A percentile compares a stretch with the other conserved stretches of the same genome.
phyloP scores from a whole-genome alignment of 92 coral and sea anemone species.

The Meandrina meandrites region DNA sequence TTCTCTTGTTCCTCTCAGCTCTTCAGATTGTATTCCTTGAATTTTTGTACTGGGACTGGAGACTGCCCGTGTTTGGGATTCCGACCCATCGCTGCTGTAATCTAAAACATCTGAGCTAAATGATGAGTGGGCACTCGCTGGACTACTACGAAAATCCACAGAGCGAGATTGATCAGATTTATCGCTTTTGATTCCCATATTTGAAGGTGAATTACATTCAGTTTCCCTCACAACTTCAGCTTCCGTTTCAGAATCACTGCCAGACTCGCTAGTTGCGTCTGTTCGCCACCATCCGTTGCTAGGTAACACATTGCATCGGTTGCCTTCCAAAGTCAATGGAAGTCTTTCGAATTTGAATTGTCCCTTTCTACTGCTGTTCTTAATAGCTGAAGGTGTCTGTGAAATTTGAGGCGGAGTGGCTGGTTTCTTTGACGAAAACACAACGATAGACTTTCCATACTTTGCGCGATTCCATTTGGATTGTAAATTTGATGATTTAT shows the following conservation, averaged over 20 bases:
- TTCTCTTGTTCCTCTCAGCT: neutral
- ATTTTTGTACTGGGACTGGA: neutral
- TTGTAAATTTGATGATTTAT: neutral
- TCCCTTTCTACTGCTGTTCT: no score
- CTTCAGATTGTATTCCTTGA: neutral
- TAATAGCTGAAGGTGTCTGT: neutral
- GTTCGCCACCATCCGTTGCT: constrained; percentile 51
- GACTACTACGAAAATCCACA: neutral
- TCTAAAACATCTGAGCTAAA: neutral
- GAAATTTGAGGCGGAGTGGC: neutral
- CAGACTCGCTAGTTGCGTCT: neutral
- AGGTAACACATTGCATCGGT: constrained; percentile 46
- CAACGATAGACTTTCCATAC: neutral
- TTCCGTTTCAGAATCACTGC: constrained; percentile 32
- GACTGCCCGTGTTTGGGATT: neutral
- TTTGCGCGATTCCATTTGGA: neutral
- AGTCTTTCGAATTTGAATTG: neutral
- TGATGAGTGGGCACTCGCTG: neutral
- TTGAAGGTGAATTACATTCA: neutral
- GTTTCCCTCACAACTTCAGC: neutral
- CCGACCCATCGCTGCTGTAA: neutral
- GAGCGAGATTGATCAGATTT: neutral
- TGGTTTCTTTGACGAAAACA: neutral
- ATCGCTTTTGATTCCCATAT: neutral
- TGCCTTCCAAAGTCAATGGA: constrained; percentile 1